These are phyloP conservation scores for Gymnoscopelus braueri DNA, from an alignment of 2,797 vertebrate genomes.

Conservation along the genomic window DNA sequence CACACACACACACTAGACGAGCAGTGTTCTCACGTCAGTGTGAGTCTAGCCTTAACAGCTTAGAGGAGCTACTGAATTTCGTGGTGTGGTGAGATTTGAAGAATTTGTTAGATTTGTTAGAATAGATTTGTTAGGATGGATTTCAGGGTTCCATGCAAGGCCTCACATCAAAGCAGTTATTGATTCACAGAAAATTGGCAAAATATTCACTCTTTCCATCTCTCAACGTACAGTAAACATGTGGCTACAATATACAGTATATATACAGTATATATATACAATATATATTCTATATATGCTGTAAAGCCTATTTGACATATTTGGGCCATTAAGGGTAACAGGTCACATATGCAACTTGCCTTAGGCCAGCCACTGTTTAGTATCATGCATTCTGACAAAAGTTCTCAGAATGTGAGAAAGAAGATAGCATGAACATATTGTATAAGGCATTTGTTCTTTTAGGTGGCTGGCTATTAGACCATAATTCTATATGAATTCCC, in stretches of 20 bases:
- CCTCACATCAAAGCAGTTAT: conserved; percentile 43
- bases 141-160: conserved; percentile 31
- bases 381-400: neutral
- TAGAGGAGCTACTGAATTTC: conserved; percentile 44
- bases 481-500: no score
- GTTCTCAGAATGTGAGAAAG: conserved; percentile 15
- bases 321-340: conserved; percentile 29
- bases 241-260: no score
- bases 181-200: conserved; percentile 56
- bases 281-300: no score
- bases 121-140: neutral
- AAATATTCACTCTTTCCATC: conserved; percentile 5
- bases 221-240: conserved; percentile 42
- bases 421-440: neutral
- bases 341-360: conserved; percentile 9
- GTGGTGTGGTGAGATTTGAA: conserved; percentile 53
- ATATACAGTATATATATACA: no score
- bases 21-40: conserved; percentile 14
- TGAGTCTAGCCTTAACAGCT: conserved; percentile 14
- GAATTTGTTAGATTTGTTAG: neutral
- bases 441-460: no score
- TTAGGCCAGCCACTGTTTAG: no score
- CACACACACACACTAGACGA: conserved; percentile 12
- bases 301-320: conserved; percentile 4
- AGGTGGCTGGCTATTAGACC: no score